Base-by-base conservation (phyloP, 2,113 vertebrate species). In the Mobula birostris region DNA sequence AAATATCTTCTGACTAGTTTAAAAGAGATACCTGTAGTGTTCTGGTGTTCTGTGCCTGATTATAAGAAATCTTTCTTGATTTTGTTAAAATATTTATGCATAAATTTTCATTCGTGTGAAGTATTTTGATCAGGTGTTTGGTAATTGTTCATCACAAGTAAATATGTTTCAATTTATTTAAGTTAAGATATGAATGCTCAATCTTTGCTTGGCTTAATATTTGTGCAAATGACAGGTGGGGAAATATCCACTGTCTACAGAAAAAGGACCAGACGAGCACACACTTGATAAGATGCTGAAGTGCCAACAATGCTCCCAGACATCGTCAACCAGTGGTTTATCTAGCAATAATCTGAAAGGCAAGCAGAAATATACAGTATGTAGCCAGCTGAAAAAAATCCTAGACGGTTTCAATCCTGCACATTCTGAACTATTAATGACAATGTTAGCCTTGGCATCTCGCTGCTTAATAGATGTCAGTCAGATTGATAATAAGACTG, bases 171-270 rank as follows among this genome's bases (percentile, higher is more conserved):
- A 40, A 36, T 72, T 93, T 74, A 68, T n/a, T 76, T 40, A 14
- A 29, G 40, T 21, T 93, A 93, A 93, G 40, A 93, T 74, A 68
- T 24, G 7, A 70, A 72, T 9, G 70, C 21, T 48, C 32, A 76
- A 93, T 27, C 17, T 93, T 93, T 93, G 19, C 70, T 40, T 40
- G 74, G 70, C 19, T 32, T 93, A 93, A 93, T 93, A 17, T 93
- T 36, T 70, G 70, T 93, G 68, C 68, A 74, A 76, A 93, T 93
- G 91, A 76, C 90, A 92, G 68, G 63, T 72, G n/a, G 36, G 40
- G n/a, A 92, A 91, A 92, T 92, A 32, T 92, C 36, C 61, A 2
- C 85, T 66, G 58, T 32, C 61, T 32, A 90, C 61, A 90, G 48
- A 66, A 90, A 32, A 90, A 32, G 29, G 61, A 32, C 85, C 19